Percentiles rank a stretch among this genome's conserved stretches.
Evolutionary conservation across 2,113 vertebrate genomes (phyloP).

Genomic region (Taurulus bubalis): DNA sequence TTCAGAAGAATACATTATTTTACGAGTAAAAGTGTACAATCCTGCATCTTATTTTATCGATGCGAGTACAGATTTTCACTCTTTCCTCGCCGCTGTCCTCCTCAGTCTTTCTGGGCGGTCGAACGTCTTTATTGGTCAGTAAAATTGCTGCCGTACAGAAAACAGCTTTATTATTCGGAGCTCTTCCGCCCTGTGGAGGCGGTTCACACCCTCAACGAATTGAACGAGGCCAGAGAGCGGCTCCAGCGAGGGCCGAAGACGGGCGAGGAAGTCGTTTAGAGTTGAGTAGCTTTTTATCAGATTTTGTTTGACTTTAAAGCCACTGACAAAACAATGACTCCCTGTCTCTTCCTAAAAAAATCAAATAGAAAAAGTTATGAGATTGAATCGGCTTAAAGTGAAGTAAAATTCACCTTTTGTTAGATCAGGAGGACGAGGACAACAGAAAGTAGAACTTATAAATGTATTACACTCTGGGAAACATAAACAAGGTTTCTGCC

Average conservation of each 20-base stretch:
- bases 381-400: too few species aligned
- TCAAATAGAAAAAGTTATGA: too few species aligned
- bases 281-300: neutral
- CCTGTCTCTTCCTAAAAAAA: too few species aligned
- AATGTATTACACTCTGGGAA: neutral
- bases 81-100: neutral
- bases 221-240: neutral
- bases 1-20: too few species aligned
- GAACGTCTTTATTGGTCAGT: constrained; percentile 31
- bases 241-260: neutral
- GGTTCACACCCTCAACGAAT: constrained; percentile 8
- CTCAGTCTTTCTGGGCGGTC: neutral
- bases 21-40: neutral
- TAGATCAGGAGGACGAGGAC: neutral
- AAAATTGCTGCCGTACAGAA: constrained; percentile 28
- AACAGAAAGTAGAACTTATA: neutral
- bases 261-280: neutral
- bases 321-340: too few species aligned
- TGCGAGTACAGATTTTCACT: too few species aligned
- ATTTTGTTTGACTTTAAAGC: too few species aligned
- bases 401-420: too few species aligned
- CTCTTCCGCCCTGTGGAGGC: neutral
- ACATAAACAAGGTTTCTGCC: neutral
- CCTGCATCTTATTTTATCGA: neutral
- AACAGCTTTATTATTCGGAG: constrained; percentile 29